Evolutionary conservation across 2,888 invertebrate genomes (phyloP).

Genomic region (Yponomeuta evonymella): DNA sequence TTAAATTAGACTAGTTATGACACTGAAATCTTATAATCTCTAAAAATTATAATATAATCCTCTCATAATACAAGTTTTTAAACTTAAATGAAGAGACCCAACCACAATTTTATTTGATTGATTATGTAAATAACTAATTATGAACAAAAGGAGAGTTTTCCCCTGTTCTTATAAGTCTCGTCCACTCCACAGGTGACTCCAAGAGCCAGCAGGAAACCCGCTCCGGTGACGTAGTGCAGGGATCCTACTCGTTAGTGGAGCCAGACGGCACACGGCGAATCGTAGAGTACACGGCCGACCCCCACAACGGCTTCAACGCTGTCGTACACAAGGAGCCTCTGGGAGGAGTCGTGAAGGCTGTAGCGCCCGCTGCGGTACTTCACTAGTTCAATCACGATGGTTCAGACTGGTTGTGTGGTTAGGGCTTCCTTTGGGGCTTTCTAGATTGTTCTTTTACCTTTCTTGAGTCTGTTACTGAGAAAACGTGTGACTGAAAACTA

Average conservation of each 20-base stretch:
- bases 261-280: constrained; percentile 79
- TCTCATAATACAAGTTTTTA: no score
- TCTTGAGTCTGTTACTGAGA: no score
- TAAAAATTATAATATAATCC: no score
- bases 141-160: no score
- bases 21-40: no score
- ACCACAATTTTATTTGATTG: no score
- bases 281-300: constrained; percentile 80
- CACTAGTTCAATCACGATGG: constrained; percentile 35
- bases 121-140: no score
- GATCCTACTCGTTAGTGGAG: constrained; percentile 78
- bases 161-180: not conserved
- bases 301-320: constrained; percentile 81
- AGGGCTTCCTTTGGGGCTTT: not conserved
- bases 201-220: constrained; percentile 72
- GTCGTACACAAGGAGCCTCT: constrained; percentile 79
- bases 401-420: not conserved
- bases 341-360: constrained; percentile 63
- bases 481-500: no score
- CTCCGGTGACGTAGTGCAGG: constrained; percentile 80
- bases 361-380: constrained; percentile 47
- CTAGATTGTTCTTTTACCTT: no score
- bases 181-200: constrained; percentile 48
- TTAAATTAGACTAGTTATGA: no score
- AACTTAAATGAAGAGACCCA: no score